Evolutionary conservation across 2,113 vertebrate genomes (phyloP).

Genomic region (Stigmatopora argus): DNA sequence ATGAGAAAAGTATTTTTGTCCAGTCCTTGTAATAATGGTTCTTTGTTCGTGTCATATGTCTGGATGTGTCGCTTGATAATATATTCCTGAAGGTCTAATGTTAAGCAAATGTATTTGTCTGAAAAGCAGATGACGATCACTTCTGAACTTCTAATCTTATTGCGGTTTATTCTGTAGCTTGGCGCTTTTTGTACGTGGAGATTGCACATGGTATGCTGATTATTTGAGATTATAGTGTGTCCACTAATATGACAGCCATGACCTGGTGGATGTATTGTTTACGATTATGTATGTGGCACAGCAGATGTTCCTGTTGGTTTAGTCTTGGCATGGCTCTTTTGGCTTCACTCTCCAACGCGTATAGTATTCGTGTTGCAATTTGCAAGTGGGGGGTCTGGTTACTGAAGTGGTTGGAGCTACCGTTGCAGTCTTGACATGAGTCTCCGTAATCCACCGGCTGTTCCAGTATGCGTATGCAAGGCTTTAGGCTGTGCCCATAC

Average conservation of each 20-base stretch:
- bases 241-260: constrained; percentile 31
- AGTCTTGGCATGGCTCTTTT: constrained; percentile 46
- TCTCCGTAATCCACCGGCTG: constrained; percentile 60
- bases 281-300: constrained; percentile 26
- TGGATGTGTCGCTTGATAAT: not conserved
- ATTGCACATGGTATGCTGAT: constrained; percentile 33
- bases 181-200: constrained; percentile 22
- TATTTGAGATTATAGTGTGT: constrained; percentile 34
- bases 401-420: constrained; percentile 36
- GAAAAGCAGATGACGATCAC: constrained; percentile 24
- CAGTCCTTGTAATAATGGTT: not conserved
- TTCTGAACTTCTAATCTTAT: constrained; percentile 24
- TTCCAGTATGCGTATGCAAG: constrained; percentile 40
- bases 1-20: not conserved
- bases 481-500: constrained; percentile 52
- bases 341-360: constrained; percentile 59
- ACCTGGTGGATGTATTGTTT: constrained; percentile 46
- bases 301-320: constrained; percentile 55
- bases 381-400: constrained; percentile 27
- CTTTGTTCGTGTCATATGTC: not conserved
- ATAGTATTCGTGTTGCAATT: constrained; percentile 44
- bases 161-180: constrained; percentile 29
- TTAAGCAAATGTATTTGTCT: constrained; percentile 22
- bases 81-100: constrained; percentile 15
- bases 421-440: constrained; percentile 36